Evolutionary conservation across 2,797 vertebrate genomes (phyloP).

Genomic region (Falco rusticolus): DNA sequence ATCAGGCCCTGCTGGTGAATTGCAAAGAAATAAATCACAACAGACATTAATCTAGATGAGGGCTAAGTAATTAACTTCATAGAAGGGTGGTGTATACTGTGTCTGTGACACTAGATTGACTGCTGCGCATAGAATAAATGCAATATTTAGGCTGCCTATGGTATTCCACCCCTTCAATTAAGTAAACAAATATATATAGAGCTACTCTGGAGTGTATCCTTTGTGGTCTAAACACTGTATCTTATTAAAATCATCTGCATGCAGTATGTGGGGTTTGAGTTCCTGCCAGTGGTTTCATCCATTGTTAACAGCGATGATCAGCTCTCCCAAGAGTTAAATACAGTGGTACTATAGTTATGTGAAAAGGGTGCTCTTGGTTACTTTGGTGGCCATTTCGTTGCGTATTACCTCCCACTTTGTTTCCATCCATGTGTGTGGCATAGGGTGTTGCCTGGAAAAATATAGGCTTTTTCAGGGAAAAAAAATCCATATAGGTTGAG

Average conservation of each 20-base stretch:
- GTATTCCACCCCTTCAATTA: slow-evolving; percentile 72
- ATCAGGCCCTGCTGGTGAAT: slow-evolving; percentile 29
- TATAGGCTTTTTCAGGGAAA: slow-evolving; percentile 66
- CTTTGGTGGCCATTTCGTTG: slow-evolving; percentile 64
- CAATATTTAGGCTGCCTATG: slow-evolving; percentile 65
- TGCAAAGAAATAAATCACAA: slow-evolving; percentile 65
- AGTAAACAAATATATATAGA: slow-evolving; percentile 74
- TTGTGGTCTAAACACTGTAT: slow-evolving; percentile 68
- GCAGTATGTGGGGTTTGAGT: slow-evolving; percentile 67
- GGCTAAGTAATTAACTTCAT: slow-evolving; percentile 68
- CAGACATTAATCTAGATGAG: slow-evolving; percentile 66
- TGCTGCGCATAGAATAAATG: slow-evolving; percentile 64
- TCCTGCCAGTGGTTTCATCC: slow-evolving; percentile 77
- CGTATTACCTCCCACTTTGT: slow-evolving; percentile 79
- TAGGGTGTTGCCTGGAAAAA: slow-evolving; percentile 78
- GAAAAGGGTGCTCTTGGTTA: slow-evolving; percentile 66
- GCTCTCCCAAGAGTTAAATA: slow-evolving; percentile 72
- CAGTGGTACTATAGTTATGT: slow-evolving; percentile 63
- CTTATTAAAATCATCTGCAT: slow-evolving; percentile 73
- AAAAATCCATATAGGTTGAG: slow-evolving; percentile 66
- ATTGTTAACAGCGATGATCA: slow-evolving; percentile 72
- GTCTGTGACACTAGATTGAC: slow-evolving; percentile 63
- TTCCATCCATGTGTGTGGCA: slow-evolving; percentile 80
- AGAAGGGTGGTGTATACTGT: slow-evolving; percentile 40
- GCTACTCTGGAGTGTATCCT: slow-evolving; percentile 66